Base-by-base conservation (phyloP, 2,888 invertebrate species). In the Drymonia ruficornis region DNA sequence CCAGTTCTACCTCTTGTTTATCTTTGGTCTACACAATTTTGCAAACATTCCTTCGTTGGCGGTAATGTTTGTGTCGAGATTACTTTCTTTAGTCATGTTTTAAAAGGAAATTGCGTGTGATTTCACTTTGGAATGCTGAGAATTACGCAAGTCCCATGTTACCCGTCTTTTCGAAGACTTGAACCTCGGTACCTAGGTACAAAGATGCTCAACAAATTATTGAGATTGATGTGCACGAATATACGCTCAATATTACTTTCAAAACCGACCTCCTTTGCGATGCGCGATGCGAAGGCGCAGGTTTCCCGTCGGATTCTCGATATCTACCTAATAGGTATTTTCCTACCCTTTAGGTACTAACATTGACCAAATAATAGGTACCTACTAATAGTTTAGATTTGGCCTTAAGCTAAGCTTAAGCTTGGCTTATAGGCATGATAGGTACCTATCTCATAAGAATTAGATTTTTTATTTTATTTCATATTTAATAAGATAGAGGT, bases 1-100 rank as follows among this genome's bases (percentile, higher is more conserved):
- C 87, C 85, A 85, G 78, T 81, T 85, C 80, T 72, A 79, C 76
- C 81, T 77, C 76, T 78, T 85, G 82, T 84, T 86, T 87, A 87
- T 83, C 76, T 81, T 76, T 74, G 73, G 74, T 81, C 70, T 74
- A 68, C 68, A 72, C 67, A 64, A 62, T 78, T 73, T 71, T 70
- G 72, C 71, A 67, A 73, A 66, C 70, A 75, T 74, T 74, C 67
- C 63, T 56, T 64, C 63, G 64, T 59, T 53, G 56, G 61, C 52
- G 53, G 50, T 67, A 51, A 52, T 66, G 44, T 65, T 52, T 61
- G 57, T 49, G 50, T 53, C 55, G 23, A 60, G 57, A 55, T 45
- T 50, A 55, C 57, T 63, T 69, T 66, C 60, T 62, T 53, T 40
- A 40, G 40, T 38, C 53, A 28, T 63, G 63, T 49, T 54, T 11